phyloP scores from a whole-genome alignment of 2,888 invertebrate genomes.

The Andrena marginata region DNA sequence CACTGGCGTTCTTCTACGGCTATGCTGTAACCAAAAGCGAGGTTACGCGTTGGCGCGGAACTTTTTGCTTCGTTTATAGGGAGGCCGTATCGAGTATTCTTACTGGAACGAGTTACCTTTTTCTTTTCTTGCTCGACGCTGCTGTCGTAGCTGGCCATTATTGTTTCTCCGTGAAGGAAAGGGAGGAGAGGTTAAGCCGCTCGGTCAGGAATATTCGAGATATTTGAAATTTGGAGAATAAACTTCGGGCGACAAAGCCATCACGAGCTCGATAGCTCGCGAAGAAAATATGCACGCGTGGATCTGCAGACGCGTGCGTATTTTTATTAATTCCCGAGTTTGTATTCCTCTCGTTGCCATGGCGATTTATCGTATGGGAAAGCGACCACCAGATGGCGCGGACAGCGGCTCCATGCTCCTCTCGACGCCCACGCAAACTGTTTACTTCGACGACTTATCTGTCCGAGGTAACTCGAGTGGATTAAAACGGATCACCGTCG shows the following conservation, averaged over 20 bases:
- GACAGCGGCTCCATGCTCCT: not conserved
- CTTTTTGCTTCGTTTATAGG: not conserved
- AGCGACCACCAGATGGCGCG: not conserved
- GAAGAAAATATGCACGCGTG: not conserved
- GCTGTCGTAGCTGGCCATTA: constrained; percentile 15
- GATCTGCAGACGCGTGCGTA: not conserved
- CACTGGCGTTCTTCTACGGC: not conserved
- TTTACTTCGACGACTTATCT: not conserved
- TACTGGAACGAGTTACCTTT: constrained; percentile 20
- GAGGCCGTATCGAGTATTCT: not conserved
- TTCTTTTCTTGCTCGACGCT: not conserved
- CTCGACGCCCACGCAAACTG: no score
- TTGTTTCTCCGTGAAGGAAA: not conserved
- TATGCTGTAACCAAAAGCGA: not conserved
- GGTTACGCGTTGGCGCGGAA: constrained; percentile 4
- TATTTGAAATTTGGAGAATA: not conserved
- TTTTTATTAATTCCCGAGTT: constrained; percentile 28
- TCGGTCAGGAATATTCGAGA: constrained; percentile 5
- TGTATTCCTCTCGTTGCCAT: constrained; percentile 35
- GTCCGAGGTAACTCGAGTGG: not conserved
- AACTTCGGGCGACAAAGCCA: not conserved
- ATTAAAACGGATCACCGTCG: not conserved
- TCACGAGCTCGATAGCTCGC: not conserved
- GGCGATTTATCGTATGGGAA: not conserved
- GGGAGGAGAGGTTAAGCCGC: not conserved